These are phyloP conservation scores for Ypsolopha sequella DNA, from an alignment of 2,888 invertebrate genomes.

Conservation along the genomic window DNA sequence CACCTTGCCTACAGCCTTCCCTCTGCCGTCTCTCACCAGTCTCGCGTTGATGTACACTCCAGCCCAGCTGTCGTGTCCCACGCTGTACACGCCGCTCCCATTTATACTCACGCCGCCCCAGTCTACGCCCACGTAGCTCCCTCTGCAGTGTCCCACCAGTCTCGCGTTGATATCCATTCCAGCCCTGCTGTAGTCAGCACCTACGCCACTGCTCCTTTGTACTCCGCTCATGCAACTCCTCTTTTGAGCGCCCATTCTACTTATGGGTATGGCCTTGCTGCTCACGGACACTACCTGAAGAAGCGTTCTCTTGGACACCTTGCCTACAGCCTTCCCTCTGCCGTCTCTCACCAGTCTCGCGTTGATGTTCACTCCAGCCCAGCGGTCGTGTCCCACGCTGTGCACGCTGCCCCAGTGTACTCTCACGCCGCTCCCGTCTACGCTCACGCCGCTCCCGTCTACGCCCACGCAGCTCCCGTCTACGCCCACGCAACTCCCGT, in stretches of 20 bases:
- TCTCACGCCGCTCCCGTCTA: slow-evolving; percentile 26
- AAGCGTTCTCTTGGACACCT: slow-evolving; percentile 29
- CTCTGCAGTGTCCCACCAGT: slow-evolving; percentile 54
- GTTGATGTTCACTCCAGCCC: slow-evolving; percentile 31
- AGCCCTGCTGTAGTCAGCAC: slow-evolving; percentile 40
- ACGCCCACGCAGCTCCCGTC: slow-evolving; percentile 33
- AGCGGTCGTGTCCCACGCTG: slow-evolving; percentile 17
- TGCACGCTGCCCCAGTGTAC: neutral
- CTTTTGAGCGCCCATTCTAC: neutral
- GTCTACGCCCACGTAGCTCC: slow-evolving; percentile 37
- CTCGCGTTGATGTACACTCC: slow-evolving; percentile 32
- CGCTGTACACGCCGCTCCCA: slow-evolving; percentile 19
- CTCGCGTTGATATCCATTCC: slow-evolving; percentile 56
- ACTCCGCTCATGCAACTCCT: slow-evolving; percentile 8
- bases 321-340: slow-evolving; percentile 25
- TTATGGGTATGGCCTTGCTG: slow-evolving; percentile 18
- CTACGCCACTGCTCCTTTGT: slow-evolving; percentile 17
- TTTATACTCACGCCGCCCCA: slow-evolving; percentile 21
- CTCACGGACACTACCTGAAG: slow-evolving; percentile 30
- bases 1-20: slow-evolving; percentile 22
- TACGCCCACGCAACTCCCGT: slow-evolving; percentile 21
- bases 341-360: slow-evolving; percentile 27
- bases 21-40: slow-evolving; percentile 29
- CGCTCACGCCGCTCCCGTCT: slow-evolving; percentile 18
- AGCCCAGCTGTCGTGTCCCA: slow-evolving; percentile 16